A percentile compares a stretch with the other conserved stretches of the same genome.
These are phyloP conservation scores for Hydropotes inermis DNA, from an alignment of 2,113 vertebrate species.

Conservation along the genomic window DNA sequence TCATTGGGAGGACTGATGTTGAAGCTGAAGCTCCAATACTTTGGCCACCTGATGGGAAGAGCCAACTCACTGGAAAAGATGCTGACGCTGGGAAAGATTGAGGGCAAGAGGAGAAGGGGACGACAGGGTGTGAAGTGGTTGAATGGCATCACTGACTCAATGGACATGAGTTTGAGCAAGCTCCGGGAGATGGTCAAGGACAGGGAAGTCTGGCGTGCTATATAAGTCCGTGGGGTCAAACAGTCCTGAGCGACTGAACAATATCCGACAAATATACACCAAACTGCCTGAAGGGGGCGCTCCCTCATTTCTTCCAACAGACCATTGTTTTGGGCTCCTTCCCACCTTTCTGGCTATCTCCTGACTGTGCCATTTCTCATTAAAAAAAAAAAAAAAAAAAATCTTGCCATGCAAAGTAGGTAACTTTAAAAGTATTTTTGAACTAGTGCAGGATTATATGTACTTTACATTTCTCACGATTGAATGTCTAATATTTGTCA, in stretches of 20 bases:
- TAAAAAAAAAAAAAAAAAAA: not conserved
- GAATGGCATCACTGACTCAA: not conserved
- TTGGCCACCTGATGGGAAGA: not conserved
- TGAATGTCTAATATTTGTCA: not conserved
- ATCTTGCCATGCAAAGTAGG: not conserved
- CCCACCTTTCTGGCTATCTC: not conserved
- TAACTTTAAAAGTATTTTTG: not conserved
- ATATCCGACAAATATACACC: not conserved
- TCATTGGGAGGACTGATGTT: not conserved
- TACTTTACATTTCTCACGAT: not conserved
- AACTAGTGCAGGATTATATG: not conserved
- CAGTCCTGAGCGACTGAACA: not conserved
- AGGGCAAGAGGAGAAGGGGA: not conserved
- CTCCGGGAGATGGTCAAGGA: not conserved
- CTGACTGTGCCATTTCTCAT: not conserved
- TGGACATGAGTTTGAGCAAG: not conserved
- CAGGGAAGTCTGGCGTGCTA: not conserved
- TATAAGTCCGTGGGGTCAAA: rapidly evolving
- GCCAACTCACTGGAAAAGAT: not conserved
- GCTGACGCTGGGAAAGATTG: not conserved
- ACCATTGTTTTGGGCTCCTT: not conserved
- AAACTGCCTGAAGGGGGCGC: slow-evolving; percentile 23
- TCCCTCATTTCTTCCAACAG: not conserved
- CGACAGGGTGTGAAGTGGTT: not conserved
- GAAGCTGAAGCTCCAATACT: not conserved